Evolutionary conservation across 92 coral and sea anemone species (phyloP).

Genomic region (Plumapathes pennacea): DNA sequence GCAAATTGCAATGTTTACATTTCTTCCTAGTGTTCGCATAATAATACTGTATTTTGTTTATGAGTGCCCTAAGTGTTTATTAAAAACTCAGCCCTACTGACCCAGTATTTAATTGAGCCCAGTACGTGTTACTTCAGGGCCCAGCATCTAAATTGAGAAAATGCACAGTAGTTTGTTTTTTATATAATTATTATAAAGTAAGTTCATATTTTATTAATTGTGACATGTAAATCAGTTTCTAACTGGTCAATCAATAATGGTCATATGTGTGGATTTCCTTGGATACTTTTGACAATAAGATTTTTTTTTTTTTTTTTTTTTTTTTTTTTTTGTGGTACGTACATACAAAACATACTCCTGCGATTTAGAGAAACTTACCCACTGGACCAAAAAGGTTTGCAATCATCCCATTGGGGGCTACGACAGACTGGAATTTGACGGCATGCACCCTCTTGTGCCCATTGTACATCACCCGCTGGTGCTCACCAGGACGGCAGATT

Average conservation of each 20-base stretch:
- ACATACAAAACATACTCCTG: neutral
- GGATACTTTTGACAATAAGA: too few species aligned
- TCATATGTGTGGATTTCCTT: too few species aligned
- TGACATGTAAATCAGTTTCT: too few species aligned
- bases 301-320: too few species aligned
- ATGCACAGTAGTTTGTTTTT: too few species aligned
- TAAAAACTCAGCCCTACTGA: conserved; percentile 4
- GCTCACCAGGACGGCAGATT: conserved; percentile 49
- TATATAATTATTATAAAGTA: too few species aligned
- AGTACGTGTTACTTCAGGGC: too few species aligned
- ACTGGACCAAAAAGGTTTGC: conserved; percentile 69
- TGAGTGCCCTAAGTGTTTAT: neutral
- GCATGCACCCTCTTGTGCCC: conserved; percentile 69
- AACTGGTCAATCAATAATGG: too few species aligned
- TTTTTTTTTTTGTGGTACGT: conserved; percentile 6
- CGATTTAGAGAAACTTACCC: conserved; percentile 24
- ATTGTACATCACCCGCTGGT: conserved; percentile 56
- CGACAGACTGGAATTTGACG: conserved; percentile 61
- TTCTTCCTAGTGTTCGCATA: conserved; percentile 1
- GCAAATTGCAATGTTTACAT: too few species aligned
- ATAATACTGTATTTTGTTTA: conserved; percentile 1
- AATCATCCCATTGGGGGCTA: conserved; percentile 63
- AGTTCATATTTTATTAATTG: too few species aligned
- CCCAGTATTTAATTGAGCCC: too few species aligned
- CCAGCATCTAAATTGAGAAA: too few species aligned